Conservation (phyloP, 2,888 invertebrate genomes). For the Endomychus coccineus region DNA sequence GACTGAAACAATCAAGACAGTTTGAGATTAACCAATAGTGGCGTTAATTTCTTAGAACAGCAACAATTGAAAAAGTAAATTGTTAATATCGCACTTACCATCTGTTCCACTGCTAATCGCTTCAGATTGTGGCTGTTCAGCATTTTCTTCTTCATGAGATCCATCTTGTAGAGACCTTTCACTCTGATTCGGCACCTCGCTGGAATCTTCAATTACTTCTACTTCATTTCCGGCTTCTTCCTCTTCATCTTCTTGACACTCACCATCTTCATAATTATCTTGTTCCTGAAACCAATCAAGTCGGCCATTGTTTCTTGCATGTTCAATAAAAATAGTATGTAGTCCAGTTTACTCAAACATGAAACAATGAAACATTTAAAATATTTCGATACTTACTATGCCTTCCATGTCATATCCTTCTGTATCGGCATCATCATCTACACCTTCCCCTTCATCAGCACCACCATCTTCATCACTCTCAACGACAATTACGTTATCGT, state of each 20-base stretch:
- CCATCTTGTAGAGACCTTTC: slow-evolving; percentile 33
- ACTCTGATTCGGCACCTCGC: slow-evolving; percentile 57
- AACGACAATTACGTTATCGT: slow-evolving; percentile 58
- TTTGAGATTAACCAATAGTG: slow-evolving; percentile 22
- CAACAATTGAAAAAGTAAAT: background rate
- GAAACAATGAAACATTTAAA: background rate
- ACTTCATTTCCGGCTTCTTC: slow-evolving; percentile 47
- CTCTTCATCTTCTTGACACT: slow-evolving; percentile 40
- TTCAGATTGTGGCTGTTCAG: slow-evolving; percentile 50
- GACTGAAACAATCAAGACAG: too few species aligned
- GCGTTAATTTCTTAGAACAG: too few species aligned
- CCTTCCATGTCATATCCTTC: slow-evolving; percentile 52
- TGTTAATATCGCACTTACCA: slow-evolving; percentile 41
- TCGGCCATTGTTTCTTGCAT: background rate
- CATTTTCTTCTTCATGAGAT: slow-evolving; percentile 40
- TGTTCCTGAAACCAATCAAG: slow-evolving; percentile 38
- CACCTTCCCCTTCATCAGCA: slow-evolving; percentile 46
- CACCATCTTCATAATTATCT: slow-evolving; percentile 49
- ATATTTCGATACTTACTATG: slow-evolving; percentile 26
- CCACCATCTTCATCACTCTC: slow-evolving; percentile 76
- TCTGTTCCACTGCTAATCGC: slow-evolving; percentile 72
- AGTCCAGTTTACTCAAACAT: too few species aligned
- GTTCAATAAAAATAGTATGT: too few species aligned
- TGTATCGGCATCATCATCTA: slow-evolving; percentile 49
- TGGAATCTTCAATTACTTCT: slow-evolving; percentile 56